Evolutionary conservation across 2,888 invertebrate genomes (phyloP).

Genomic region (Drosophila paranaensis): DNA sequence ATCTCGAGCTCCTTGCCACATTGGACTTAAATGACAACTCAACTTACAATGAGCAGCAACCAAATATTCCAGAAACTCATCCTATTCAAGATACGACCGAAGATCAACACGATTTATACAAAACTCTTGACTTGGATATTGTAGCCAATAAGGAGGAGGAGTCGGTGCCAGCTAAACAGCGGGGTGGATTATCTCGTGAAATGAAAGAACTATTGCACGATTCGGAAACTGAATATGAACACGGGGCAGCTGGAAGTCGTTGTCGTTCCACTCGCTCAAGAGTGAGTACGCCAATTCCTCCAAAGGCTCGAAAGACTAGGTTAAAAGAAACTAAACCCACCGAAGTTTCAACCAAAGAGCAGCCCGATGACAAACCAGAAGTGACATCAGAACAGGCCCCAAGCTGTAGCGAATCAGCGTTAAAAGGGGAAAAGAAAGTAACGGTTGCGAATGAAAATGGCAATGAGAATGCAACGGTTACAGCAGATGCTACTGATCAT

Average conservation of each 20-base stretch:
- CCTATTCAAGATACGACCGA: background rate
- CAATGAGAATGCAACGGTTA: no score
- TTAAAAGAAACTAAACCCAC: background rate
- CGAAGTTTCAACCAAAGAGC: background rate
- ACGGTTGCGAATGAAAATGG: background rate
- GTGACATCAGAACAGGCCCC: background rate
- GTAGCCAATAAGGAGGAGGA: background rate
- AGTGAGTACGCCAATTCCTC: background rate
- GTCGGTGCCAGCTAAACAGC: background rate
- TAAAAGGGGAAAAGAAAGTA: background rate
- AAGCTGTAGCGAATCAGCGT: background rate
- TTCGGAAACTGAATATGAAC: background rate
- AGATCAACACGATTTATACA: background rate
- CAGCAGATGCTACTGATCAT: background rate
- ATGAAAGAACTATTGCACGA: background rate
- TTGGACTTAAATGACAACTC: background rate
- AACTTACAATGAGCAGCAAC: background rate
- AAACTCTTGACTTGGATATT: background rate
- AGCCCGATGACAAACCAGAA: background rate
- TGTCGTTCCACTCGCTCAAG: slow-evolving; percentile 5
- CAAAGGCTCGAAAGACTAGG: background rate
- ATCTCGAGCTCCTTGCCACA: background rate
- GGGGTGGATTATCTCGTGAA: background rate
- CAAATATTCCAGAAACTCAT: background rate
- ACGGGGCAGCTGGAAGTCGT: background rate